Evolutionary conservation across 2,797 vertebrate genomes (phyloP).

Genomic region (Bovichtus diacanthus): DNA sequence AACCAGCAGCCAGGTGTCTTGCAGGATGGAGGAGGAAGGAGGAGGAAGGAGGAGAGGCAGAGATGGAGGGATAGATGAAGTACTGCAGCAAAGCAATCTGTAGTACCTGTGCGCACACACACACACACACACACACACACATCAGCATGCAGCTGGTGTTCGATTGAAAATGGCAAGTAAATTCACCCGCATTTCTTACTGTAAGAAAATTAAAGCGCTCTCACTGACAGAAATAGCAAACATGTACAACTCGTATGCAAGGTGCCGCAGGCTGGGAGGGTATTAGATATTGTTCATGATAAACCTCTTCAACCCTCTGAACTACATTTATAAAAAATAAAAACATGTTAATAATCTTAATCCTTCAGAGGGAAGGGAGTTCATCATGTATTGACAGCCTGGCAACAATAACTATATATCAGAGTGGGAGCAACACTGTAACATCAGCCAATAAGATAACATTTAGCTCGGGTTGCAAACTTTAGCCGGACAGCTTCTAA

Average conservation of each 20-base stretch:
- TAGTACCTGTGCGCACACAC: neutral
- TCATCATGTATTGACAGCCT: neutral
- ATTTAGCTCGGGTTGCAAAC: too few species aligned
- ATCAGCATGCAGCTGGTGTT: slow-evolving; percentile 7
- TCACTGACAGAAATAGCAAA: neutral
- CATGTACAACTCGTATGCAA: neutral
- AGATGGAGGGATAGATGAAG: slow-evolving; percentile 5
- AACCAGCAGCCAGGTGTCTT: slow-evolving; percentile 10
- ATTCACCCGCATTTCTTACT: neutral
- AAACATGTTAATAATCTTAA: neutral
- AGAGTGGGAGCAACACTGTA: neutral
- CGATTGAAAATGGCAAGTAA: neutral
- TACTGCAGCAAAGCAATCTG: slow-evolving; percentile 6
- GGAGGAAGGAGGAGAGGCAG: neutral
- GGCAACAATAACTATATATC: neutral
- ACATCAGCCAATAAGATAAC: neutral
- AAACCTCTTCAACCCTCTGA: neutral
- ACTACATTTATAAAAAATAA: neutral
- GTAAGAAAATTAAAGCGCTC: neutral
- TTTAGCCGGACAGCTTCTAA: too few species aligned
- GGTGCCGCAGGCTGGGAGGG: neutral
- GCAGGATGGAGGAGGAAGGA: slow-evolving; percentile 4
- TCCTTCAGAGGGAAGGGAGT: neutral
- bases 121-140: slow-evolving; percentile 9
- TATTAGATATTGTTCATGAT: neutral